A percentile compares a stretch with the other conserved stretches of the same genome.
Evolutionary conservation across 2,888 invertebrate species (phyloP).

Genomic region (Epistrophe grossulariae): DNA sequence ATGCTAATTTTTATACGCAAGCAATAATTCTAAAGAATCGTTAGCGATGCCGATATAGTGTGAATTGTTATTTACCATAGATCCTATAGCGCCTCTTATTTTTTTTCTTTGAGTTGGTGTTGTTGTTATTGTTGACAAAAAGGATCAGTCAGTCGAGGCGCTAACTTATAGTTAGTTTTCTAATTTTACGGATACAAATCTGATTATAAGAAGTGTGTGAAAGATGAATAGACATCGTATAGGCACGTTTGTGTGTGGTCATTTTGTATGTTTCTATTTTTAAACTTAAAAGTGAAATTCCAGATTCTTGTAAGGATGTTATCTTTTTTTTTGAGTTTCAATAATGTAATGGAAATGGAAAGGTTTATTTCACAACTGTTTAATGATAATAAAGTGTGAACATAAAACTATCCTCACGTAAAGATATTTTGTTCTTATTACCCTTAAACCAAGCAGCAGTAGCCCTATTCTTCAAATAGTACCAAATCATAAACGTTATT

Average conservation of each 20-base stretch:
- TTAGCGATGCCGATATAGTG: slow-evolving; percentile 39
- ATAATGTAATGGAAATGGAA: too few relatives aligned
- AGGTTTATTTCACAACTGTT: too few relatives aligned
- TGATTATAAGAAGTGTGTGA: slow-evolving; percentile 50
- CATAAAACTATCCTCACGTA: too few relatives aligned
- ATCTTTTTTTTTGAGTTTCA: too few relatives aligned
- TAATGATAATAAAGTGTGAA: too few relatives aligned
- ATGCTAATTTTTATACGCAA: slow-evolving; percentile 60
- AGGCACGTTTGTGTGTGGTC: slow-evolving; percentile 25
- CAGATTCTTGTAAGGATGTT: neutral
- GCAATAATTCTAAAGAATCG: slow-evolving; percentile 47
- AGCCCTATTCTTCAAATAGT: too few relatives aligned
- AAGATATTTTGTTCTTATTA: too few relatives aligned
- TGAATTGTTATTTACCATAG: slow-evolving; percentile 31
- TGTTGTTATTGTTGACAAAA: slow-evolving; percentile 25
- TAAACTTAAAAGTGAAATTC: neutral
- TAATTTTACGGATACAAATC: slow-evolving; percentile 59
- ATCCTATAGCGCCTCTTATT: slow-evolving; percentile 59
- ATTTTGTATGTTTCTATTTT: neutral
- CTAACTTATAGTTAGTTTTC: slow-evolving; percentile 48
- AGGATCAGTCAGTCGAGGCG: slow-evolving; percentile 52
- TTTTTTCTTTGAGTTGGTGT: slow-evolving; percentile 2
- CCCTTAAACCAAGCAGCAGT: too few relatives aligned
- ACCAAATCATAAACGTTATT: too few relatives aligned
- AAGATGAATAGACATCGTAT: neutral